These are phyloP conservation scores for Geopemphigus sp. DNA, from an alignment of 1,140 invertebrate species.

Conservation along the genomic window DNA sequence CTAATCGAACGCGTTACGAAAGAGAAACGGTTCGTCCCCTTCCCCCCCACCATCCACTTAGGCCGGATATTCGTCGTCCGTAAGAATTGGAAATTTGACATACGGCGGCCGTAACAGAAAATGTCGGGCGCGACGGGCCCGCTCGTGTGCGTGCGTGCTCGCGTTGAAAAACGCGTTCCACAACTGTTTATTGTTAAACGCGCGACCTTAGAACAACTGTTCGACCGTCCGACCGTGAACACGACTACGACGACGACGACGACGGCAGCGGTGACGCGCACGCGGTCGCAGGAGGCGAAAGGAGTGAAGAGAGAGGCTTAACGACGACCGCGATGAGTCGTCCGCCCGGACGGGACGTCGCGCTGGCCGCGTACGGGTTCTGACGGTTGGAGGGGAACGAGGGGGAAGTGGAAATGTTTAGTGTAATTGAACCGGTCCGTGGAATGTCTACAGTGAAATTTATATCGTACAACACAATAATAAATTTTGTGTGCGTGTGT, in stretches of 20 bases:
- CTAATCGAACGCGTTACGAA: neutral
- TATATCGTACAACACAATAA: constrained; percentile 29
- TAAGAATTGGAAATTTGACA: constrained; percentile 31
- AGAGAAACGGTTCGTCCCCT: constrained; percentile 5
- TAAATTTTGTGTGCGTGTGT: neutral
- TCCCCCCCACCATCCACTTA: too few species aligned
- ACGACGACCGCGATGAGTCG: too few species aligned
- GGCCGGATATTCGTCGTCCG: neutral
- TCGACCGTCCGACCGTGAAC: constrained; percentile 27
- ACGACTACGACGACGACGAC: neutral
- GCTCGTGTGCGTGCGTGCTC: neutral
- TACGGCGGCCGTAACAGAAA: constrained; percentile 29
- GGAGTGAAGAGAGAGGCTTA: too few species aligned
- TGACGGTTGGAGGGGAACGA: too few species aligned
- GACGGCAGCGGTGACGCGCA: neutral
- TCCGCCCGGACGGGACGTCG: neutral
- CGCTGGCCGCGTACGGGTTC: too few species aligned
- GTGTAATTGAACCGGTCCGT: constrained; percentile 47
- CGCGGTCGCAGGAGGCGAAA: too few species aligned
- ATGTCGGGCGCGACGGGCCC: neutral
- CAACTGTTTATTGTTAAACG: constrained; percentile 34
- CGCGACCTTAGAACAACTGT: constrained; percentile 30
- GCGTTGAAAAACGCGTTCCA: constrained; percentile 29
- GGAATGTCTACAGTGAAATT: constrained; percentile 28
- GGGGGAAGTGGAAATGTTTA: neutral